phyloP scores from a whole-genome alignment of 1,140 invertebrate genomes.

The Laupala kohalensis region DNA sequence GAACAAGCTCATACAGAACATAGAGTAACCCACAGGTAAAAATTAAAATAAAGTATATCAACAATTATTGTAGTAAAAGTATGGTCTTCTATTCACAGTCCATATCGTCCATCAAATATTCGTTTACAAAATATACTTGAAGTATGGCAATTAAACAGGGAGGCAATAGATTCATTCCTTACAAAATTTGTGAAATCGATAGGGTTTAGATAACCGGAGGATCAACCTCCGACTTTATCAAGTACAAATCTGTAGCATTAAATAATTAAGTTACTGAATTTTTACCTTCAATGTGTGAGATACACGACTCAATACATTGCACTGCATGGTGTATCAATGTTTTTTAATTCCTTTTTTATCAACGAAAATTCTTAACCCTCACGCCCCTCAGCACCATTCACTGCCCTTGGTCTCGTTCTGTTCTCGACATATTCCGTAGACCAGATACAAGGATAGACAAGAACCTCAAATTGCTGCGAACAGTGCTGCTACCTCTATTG shows the following conservation, averaged over 20 bases:
- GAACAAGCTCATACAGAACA: neutral
- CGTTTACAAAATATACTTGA: neutral
- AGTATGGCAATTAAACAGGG: neutral
- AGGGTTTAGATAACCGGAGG: slow-evolving; percentile 14
- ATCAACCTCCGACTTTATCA: neutral
- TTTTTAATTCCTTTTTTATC: neutral
- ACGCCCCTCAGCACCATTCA: no score
- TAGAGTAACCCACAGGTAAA: neutral
- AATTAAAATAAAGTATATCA: slow-evolving; percentile 4
- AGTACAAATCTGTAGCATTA: neutral
- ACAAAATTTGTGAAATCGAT: slow-evolving; percentile 19
- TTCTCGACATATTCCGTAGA: no score
- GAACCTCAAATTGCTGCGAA: no score
- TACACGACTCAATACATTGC: slow-evolving; percentile 29
- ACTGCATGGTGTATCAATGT: slow-evolving; percentile 33
- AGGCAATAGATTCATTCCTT: slow-evolving; percentile 9
- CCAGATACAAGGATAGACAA: no score
- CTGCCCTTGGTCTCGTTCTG: neutral
- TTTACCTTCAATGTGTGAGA: slow-evolving; percentile 30
- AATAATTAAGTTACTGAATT: slow-evolving; percentile 13
- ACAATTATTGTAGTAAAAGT: neutral
- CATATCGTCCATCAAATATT: slow-evolving; percentile 2
- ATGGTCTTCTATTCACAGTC: neutral
- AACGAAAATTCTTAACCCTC: neutral
- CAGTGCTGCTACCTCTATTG: no score